A percentile compares a stretch with the other conserved stretches of the same genome.
phyloP scores from a whole-genome alignment of 2,888 invertebrate species.

The Dolichomitus sp. region DNA sequence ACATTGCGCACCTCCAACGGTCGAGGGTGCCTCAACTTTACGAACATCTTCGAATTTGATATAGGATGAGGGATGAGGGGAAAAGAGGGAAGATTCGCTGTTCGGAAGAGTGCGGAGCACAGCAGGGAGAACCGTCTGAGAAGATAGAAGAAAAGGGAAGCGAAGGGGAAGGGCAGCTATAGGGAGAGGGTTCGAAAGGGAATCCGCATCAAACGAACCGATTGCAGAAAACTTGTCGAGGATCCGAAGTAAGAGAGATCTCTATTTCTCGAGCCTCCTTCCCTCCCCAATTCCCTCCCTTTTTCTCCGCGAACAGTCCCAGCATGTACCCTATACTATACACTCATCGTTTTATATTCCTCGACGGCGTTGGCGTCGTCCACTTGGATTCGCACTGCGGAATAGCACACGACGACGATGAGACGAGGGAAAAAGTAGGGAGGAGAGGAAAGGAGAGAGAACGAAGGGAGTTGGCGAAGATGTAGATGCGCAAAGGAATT shows the following conservation, averaged over 20 bases:
- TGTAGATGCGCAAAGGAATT: conserved; percentile 62
- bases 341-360: conserved; percentile 59
- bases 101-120: conserved; percentile 21
- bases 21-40: conserved; percentile 75
- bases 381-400: conserved; percentile 48
- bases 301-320: conserved; percentile 32
- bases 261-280: conserved; percentile 56
- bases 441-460: conserved; percentile 35
- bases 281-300: conserved; percentile 34
- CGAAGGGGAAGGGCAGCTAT: not conserved
- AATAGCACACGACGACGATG: conserved; percentile 42
- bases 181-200: conserved; percentile 51
- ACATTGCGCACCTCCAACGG: conserved; percentile 20
- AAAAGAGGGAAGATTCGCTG: conserved; percentile 50
- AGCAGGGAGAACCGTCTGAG: conserved; percentile 30
- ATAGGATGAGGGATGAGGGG: conserved; percentile 39
- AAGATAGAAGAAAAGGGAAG: conserved; percentile 45
- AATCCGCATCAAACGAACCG: conserved; percentile 80
- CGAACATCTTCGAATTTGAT: conserved; percentile 74
- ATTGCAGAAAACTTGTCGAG: conserved; percentile 78
- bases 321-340: conserved; percentile 35
- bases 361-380: conserved; percentile 51
- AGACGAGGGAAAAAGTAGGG: conserved; percentile 36
- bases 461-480: conserved; percentile 24
- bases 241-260: conserved; percentile 41